A percentile compares a stretch with the other conserved stretches of the same genome.
These are phyloP conservation scores for Calosoma granatense DNA, from an alignment of 1,140 invertebrate genomes.

Conservation along the genomic window DNA sequence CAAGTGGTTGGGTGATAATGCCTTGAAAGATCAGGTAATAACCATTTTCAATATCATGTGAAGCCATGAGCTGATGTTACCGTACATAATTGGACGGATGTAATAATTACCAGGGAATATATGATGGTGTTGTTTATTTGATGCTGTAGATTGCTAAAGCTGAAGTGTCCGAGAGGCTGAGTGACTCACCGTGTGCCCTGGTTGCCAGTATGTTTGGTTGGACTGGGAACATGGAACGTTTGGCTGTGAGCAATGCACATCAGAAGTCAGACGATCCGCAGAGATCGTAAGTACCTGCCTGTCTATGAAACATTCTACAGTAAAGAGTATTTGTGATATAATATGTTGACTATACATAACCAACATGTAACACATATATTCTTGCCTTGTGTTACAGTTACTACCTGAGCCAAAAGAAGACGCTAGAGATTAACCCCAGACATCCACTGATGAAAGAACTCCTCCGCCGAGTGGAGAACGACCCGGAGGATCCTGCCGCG, in stretches of 20 bases:
- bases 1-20: slow-evolving; percentile 82
- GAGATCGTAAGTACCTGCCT: slow-evolving; percentile 39
- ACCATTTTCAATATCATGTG: no score
- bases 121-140: no score
- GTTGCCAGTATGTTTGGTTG: slow-evolving; percentile 96
- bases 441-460: slow-evolving; percentile 94
- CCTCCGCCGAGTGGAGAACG: slow-evolving; percentile 67
- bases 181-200: slow-evolving; percentile 88
- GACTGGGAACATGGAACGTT: slow-evolving; percentile 98
- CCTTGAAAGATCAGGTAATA: slow-evolving; percentile 70
- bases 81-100: no score
- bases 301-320: not conserved
- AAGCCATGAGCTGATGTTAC: no score
- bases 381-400: slow-evolving; percentile 45
- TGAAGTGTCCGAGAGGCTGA: slow-evolving; percentile 79
- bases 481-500: slow-evolving; percentile 69
- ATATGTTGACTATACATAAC: no score
- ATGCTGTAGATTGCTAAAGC: slow-evolving; percentile 64
- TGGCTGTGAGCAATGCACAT: slow-evolving; percentile 93
- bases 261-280: slow-evolving; percentile 91
- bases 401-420: slow-evolving; percentile 95
- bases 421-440: slow-evolving; percentile 92
- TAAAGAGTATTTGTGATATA: not conserved
- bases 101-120: no score
- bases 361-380: no score